phyloP scores from a whole-genome alignment of 2,888 invertebrate genomes.

The Harpalus rubripes region DNA sequence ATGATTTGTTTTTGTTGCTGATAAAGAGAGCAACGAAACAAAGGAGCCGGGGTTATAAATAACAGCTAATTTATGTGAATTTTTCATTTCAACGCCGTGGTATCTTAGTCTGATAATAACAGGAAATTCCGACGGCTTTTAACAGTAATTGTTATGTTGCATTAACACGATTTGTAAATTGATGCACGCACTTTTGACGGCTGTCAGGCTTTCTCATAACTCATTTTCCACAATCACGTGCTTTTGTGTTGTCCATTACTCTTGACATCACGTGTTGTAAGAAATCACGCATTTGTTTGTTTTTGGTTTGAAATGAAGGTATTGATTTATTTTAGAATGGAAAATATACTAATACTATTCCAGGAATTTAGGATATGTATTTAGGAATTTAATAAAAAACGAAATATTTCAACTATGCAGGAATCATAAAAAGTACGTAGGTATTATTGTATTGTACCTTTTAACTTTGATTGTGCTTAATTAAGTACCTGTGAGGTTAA shows the following conservation, averaged over 20 bases:
- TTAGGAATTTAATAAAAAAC: constrained; percentile 6
- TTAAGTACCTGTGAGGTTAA: no score
- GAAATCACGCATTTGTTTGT: constrained; percentile 8
- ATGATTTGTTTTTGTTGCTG: constrained; percentile 1
- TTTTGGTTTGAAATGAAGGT: not conserved
- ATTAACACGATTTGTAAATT: constrained; percentile 18
- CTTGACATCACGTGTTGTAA: constrained; percentile 5
- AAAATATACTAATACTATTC: not conserved
- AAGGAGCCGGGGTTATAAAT: constrained; percentile 24
- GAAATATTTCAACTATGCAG: not conserved
- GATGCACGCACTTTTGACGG: constrained; percentile 35
- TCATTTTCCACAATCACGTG: constrained; percentile 9
- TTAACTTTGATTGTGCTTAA: not conserved
- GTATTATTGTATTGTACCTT: not conserved
- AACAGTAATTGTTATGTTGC: constrained; percentile 16
- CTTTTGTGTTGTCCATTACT: constrained; percentile 28
- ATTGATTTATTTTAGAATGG: constrained; percentile 12
- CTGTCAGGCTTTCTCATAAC: constrained; percentile 9
- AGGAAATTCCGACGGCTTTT: constrained; percentile 11
- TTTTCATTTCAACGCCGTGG: constrained; percentile 37
- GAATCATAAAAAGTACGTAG: no score
- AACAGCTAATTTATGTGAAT: constrained; percentile 36
- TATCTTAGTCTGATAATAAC: constrained; percentile 36
- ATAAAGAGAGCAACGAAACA: constrained; percentile 28
- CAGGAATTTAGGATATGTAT: not conserved